Evolutionary conservation across 2,797 vertebrate species (phyloP).

Genomic region (Falco biarmicus): DNA sequence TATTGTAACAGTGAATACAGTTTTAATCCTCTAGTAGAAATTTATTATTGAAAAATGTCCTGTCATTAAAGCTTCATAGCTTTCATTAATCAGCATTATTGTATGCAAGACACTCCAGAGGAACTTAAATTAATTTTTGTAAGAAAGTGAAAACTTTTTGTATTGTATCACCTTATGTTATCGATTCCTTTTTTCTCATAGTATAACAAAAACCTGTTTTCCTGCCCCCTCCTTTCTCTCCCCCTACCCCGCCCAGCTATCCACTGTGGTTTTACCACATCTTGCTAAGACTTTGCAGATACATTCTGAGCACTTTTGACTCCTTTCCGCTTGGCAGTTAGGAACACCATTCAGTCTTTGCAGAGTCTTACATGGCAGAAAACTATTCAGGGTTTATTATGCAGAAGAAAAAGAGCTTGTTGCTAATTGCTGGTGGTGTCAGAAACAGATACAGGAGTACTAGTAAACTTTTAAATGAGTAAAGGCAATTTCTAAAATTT

Average conservation of each 20-base stretch:
- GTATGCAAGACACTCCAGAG: neutral
- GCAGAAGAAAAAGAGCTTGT: neutral
- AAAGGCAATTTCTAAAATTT: neutral
- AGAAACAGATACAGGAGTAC: neutral
- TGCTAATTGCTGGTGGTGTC: neutral
- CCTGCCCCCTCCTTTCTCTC: too few species aligned
- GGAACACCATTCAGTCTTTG: neutral
- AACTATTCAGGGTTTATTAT: neutral
- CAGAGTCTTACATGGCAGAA: neutral
- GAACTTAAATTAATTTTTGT: neutral
- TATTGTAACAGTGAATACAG: neutral
- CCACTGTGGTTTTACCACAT: neutral
- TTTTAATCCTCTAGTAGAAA: neutral
- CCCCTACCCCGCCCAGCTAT: accelerated
- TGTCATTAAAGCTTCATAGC: neutral
- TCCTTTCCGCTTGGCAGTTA: neutral
- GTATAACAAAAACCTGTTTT: neutral
- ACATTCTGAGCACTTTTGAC: neutral
- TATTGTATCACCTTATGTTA: neutral
- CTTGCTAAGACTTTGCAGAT: neutral
- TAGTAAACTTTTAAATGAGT: neutral
- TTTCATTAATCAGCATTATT: neutral
- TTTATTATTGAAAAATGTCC: neutral
- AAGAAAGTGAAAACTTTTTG: neutral
- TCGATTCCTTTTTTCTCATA: neutral